Percentiles rank a stretch among this genome's conserved stretches.
These are phyloP conservation scores for Palaemon carinicauda DNA, from an alignment of 1,140 invertebrate species.

Conservation along the genomic window DNA sequence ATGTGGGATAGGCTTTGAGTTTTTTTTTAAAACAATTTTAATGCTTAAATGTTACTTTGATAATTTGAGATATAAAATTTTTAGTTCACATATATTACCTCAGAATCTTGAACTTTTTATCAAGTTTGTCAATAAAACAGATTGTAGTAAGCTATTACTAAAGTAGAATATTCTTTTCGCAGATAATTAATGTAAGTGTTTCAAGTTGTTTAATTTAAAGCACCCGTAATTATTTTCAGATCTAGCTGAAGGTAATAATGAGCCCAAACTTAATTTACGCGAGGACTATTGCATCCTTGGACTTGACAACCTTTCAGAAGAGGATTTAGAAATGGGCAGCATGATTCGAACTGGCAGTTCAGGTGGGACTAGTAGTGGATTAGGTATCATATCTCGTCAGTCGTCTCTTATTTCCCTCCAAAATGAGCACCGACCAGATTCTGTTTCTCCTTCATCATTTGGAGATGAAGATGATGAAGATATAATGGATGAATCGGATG, in stretches of 20 bases:
- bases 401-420: slow-evolving; percentile 46
- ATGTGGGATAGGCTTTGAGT: too few relatives aligned
- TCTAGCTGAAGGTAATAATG: slow-evolving; percentile 45
- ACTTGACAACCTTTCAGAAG: slow-evolving; percentile 13
- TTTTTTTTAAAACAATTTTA: too few relatives aligned
- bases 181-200: neutral
- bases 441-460: slow-evolving; percentile 47
- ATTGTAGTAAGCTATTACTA: neutral
- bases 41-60: too few relatives aligned
- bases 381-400: slow-evolving; percentile 33
- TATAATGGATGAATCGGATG: slow-evolving; percentile 47
- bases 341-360: slow-evolving; percentile 21
- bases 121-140: too few relatives aligned
- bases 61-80: too few relatives aligned
- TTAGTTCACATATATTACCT: too few relatives aligned
- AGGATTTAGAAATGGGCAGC: slow-evolving; percentile 36
- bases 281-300: slow-evolving; percentile 34
- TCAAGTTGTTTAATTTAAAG: neutral
- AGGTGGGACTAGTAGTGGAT: neutral
- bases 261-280: slow-evolving; percentile 43
- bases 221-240: neutral
- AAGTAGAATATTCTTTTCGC: too few relatives aligned
- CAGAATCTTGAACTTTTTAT: too few relatives aligned
- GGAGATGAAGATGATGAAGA: slow-evolving; percentile 50
- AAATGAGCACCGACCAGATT: slow-evolving; percentile 44